Conservation (phyloP, 1,140 invertebrate species). For the Asobara japonica region DNA sequence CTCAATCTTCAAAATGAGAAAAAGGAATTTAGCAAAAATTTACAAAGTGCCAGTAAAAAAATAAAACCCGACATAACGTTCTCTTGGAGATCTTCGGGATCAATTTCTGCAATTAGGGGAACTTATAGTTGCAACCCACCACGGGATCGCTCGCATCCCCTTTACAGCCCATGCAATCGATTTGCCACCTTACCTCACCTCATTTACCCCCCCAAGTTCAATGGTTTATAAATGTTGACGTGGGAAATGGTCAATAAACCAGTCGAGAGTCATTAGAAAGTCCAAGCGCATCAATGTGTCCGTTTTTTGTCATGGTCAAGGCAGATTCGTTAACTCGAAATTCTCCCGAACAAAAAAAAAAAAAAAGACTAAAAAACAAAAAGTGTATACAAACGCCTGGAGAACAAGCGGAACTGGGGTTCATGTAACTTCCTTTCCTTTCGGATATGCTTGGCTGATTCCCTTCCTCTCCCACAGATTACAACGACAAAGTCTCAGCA, state of each 20-base stretch:
- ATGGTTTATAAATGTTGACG: not conserved
- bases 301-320: conserved; percentile 24
- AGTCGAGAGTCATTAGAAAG: conserved; percentile 1
- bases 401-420: conserved; percentile 62
- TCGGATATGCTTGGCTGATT: conserved; percentile 58
- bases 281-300: not conserved
- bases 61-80: too few species aligned
- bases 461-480: conserved; percentile 60
- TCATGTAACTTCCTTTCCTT: conserved; percentile 63
- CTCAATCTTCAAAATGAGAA: too few species aligned
- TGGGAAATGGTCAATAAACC: not conserved
- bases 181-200: too few species aligned
- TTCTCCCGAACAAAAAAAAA: conserved; percentile 26
- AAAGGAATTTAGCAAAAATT: too few species aligned
- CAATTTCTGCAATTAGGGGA: too few species aligned
- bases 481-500: conserved; percentile 39
- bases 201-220: not conserved
- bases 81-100: too few species aligned
- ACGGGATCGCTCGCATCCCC: too few species aligned
- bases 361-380: too few species aligned
- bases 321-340: conserved; percentile 53
- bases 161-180: too few species aligned
- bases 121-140: too few species aligned
- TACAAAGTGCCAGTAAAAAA: too few species aligned
- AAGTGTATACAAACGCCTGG: conserved; percentile 12